Evolutionary conservation across 2,113 vertebrate genomes (phyloP), one percentile per base, ranked within the genome.

Genomic region (Alosa alosa): DNA sequence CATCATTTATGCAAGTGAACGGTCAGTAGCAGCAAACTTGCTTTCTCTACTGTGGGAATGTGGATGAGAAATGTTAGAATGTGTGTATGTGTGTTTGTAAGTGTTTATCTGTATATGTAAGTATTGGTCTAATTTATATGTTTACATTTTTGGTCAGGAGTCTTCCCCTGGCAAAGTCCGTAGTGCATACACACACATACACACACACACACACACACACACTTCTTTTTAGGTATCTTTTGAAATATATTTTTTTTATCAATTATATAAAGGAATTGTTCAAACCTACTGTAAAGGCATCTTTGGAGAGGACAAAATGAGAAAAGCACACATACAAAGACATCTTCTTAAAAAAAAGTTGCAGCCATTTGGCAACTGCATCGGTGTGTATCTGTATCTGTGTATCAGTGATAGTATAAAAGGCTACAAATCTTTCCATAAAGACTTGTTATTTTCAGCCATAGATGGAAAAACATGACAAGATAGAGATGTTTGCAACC

Each of bases 401-500:
- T 25, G 4, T 18, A 84, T 84, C 83, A 68, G 64, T 72, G 60
- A 64, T 64, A 25, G 22, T n/a, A 64, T 39, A 78, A 78, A 78
- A 72, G 31, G 13, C 72, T 78, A 78, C 72, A 78, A 39, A 39
- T 78, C 72, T 17, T 39, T 1, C 15, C 45, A 17, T 75, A 84
- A 50, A 72, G 22, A 46, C 1, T 60, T 55, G 7, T 52, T 44
- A 25, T 3, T 78, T 49, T 75, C 22, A 83, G 18, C 47, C 68
- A 78, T 83, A 75, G 57, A 82, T 86, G 85, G 82, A 44, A 68
- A 83, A 52, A 78, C 72, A 78, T 64, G 15, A 84, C 64, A 84
- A 82, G 45, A 75, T 85, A 85, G 85, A 75, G 41, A 41, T 81
- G 68, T 84, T 87, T 81, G 55, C 90, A 90, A 89, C 92, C 94